Evolutionary conservation across 2,113 vertebrate species (phyloP).

Genomic region (Grallaria varia): DNA sequence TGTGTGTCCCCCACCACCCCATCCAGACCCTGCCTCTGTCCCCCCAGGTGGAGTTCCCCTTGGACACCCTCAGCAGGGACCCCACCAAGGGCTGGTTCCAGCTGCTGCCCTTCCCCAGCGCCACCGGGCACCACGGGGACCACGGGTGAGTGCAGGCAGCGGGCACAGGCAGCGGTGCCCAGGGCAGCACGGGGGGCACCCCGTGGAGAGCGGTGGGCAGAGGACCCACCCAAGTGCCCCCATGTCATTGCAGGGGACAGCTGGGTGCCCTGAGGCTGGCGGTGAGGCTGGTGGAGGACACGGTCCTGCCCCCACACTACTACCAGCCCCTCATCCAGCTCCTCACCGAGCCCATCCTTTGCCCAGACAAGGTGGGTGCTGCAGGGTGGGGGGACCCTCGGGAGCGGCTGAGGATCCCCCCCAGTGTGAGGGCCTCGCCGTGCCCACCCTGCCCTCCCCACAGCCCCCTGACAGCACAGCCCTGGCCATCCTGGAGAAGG

Average conservation of each 20-base stretch:
- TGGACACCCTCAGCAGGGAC: constrained; percentile 70
- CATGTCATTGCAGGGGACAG: constrained; percentile 59
- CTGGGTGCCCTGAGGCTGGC: constrained; percentile 87
- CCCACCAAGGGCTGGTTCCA: constrained; percentile 86
- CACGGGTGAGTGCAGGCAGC: constrained; percentile 68
- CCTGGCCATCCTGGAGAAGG: constrained; percentile 86
- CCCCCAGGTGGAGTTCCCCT: constrained; percentile 81
- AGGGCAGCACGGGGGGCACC: not conserved
- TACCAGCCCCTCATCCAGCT: constrained; percentile 86
- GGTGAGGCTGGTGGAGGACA: constrained; percentile 83
- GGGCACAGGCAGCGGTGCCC: not conserved
- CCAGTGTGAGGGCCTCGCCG: rapidly evolving
- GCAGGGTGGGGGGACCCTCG: not conserved
- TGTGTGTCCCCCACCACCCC: rapidly evolving
- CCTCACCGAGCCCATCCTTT: constrained; percentile 82
- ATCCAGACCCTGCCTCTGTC: not conserved
- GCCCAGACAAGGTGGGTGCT: constrained; percentile 70
- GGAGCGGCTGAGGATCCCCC: not conserved
- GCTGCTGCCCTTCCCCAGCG: constrained; percentile 82
- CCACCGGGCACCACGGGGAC: constrained; percentile 73
- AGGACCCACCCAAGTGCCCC: rapidly evolving
- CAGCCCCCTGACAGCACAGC: constrained; percentile 76
- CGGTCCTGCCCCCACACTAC: constrained; percentile 77
- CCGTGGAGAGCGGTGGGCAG: rapidly evolving
- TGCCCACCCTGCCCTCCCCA: not conserved